Conservation (phyloP, 2,888 invertebrate genomes). For the Zygothrica quintamaculata region DNA sequence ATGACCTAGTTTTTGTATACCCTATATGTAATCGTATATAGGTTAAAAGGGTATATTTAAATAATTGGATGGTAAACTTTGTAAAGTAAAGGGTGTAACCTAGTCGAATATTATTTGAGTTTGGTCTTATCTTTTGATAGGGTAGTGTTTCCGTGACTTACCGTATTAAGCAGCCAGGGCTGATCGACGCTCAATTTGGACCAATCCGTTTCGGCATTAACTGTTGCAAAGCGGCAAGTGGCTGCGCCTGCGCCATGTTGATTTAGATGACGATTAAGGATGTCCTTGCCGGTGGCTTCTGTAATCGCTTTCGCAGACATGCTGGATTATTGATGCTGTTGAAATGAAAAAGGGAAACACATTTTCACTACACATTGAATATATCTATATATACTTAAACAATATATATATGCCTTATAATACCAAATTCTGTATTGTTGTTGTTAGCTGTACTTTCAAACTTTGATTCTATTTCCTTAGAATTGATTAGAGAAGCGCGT, state of each 20-base stretch:
- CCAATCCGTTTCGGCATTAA: constrained; percentile 91
- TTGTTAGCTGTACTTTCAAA: constrained; percentile 66
- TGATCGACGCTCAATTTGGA: constrained; percentile 89
- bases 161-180: constrained; percentile 94
- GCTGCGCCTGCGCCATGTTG: constrained; percentile 88
- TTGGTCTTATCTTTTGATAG: constrained; percentile 30
- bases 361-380: constrained; percentile 1
- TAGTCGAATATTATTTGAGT: neutral
- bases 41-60: too few species aligned
- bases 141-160: constrained; percentile 80
- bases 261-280: constrained; percentile 92
- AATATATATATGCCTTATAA: neutral
- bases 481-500: constrained; percentile 59
- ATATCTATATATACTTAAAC: neutral
- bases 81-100: neutral
- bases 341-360: neutral
- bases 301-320: constrained; percentile 99
- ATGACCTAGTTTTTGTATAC: constrained; percentile 28
- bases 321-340: constrained; percentile 65
- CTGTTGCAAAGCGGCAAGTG: constrained; percentile 92
- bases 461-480: constrained; percentile 73
- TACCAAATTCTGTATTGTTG: constrained; percentile 10
- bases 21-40: too few species aligned
- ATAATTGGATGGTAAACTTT: neutral
- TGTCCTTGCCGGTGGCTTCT: constrained; percentile 96